Conservation (phyloP, 2,888 invertebrate genomes). For the Microchrysa polita region DNA sequence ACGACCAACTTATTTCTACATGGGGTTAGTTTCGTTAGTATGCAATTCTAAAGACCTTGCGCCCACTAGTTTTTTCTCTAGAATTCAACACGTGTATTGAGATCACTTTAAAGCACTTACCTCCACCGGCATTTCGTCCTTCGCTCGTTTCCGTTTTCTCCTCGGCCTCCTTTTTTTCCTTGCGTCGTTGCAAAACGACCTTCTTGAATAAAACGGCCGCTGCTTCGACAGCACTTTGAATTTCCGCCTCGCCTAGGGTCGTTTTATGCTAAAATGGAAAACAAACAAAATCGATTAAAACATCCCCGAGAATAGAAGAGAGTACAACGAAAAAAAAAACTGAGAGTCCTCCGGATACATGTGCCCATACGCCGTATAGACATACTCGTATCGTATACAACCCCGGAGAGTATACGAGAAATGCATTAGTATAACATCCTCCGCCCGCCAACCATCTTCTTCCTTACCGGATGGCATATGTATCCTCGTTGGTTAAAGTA, state of each 20-base stretch:
- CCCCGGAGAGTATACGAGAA: too few species aligned
- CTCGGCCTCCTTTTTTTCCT: slow-evolving; percentile 60
- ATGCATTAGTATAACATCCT: too few species aligned
- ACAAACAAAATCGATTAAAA: slow-evolving; percentile 26
- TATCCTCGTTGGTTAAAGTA: background rate
- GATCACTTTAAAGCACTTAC: slow-evolving; percentile 3
- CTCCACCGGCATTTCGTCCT: background rate
- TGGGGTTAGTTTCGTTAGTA: too few species aligned
- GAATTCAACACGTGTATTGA: slow-evolving; percentile 5
- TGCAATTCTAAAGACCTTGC: too few species aligned
- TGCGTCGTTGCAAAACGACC: slow-evolving; percentile 62
- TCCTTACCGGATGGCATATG: background rate
- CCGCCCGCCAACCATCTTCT: too few species aligned
- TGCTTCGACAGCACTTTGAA: slow-evolving; percentile 64
- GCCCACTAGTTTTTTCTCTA: too few species aligned
- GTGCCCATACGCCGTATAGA: background rate
- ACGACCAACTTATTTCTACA: too few species aligned
- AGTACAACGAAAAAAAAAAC: too few species aligned
- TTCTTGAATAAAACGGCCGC: slow-evolving; percentile 64
- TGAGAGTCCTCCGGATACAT: background rate
- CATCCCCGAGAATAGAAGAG: too few species aligned
- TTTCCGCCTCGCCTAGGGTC: slow-evolving; percentile 63
- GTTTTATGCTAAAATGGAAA: slow-evolving; percentile 57
- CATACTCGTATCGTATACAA: too few species aligned
- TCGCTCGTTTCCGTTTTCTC: slow-evolving; percentile 56